Evolutionary conservation across 2,797 vertebrate genomes (phyloP).

Genomic region (Synaphobranchus kaupii): DNA sequence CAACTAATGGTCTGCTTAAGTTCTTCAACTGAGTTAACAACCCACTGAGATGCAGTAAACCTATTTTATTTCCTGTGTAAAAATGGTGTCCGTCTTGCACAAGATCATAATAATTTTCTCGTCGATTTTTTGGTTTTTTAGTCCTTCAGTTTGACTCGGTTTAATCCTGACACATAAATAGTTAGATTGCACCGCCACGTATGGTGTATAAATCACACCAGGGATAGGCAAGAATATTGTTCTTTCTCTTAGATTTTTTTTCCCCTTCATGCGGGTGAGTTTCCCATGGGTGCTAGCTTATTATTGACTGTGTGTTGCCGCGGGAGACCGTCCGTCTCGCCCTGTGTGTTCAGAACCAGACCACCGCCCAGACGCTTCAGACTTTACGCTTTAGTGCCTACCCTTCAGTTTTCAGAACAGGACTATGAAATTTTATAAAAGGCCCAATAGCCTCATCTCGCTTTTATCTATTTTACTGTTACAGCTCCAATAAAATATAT

Average conservation of each 20-base stretch:
- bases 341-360: neutral
- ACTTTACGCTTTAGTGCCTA: neutral
- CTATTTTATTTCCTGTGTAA: neutral
- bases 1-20: neutral
- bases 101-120: neutral
- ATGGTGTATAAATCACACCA: neutral
- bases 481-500: conserved; percentile 10
- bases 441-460: neutral
- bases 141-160: neutral
- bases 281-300: neutral
- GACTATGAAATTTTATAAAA: neutral
- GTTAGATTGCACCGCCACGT: neutral
- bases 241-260: neutral
- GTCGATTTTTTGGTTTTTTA: neutral
- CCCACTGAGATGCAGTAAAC: neutral
- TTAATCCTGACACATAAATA: neutral
- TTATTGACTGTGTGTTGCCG: neutral
- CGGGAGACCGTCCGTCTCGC: neutral
- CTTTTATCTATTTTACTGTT: neutral
- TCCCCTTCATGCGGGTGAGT: neutral
- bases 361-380: neutral
- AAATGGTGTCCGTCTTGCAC: neutral
- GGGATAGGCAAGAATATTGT: neutral
- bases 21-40: neutral
- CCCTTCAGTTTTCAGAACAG: neutral